phyloP scores from a whole-genome alignment of 1,140 invertebrate species.

The Aphaenogaster rudis region DNA sequence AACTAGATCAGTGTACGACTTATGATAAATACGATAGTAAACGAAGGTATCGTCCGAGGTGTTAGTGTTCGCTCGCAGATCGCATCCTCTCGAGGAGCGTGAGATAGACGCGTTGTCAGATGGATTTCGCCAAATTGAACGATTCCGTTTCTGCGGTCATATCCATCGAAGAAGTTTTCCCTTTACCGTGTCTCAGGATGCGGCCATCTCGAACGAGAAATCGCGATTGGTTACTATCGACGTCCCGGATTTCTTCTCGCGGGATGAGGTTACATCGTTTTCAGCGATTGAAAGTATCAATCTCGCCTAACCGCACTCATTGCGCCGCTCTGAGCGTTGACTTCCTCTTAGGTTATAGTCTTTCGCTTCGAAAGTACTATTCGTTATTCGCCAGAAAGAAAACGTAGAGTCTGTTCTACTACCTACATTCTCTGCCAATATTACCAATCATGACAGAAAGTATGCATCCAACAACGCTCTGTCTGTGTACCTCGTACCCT shows the following conservation, averaged over 20 bases:
- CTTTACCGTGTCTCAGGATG: conserved; percentile 41
- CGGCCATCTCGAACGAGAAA: conserved; percentile 34
- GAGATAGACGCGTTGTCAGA: conserved; percentile 45
- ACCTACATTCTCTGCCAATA: background rate
- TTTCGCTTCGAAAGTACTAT: conserved; percentile 8
- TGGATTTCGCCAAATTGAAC: conserved; percentile 57
- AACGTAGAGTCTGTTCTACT: background rate
- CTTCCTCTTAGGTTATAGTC: conserved; percentile 17
- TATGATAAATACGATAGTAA: conserved; percentile 35
- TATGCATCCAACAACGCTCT: conserved; percentile 2
- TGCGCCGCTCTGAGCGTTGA: conserved; percentile 12
- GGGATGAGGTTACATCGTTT: conserved; percentile 50
- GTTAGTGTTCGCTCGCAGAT: conserved; percentile 17
- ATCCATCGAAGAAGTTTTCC: conserved; percentile 50
- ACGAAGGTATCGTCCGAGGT: background rate
- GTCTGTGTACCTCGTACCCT: conserved; percentile 27
- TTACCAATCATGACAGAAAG: conserved; percentile 34
- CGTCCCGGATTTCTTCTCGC: conserved; percentile 42
- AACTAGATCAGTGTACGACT: conserved; percentile 23
- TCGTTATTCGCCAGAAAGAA: conserved; percentile 41
- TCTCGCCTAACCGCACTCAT: conserved; percentile 69
- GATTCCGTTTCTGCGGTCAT: conserved; percentile 59
- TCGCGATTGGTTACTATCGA: conserved; percentile 52
- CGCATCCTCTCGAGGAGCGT: conserved; percentile 11
- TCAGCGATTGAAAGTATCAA: conserved; percentile 70